These are phyloP conservation scores for Ptychochromis oligacanthus DNA, from an alignment of 2,113 vertebrate genomes.

Conservation along the genomic window DNA sequence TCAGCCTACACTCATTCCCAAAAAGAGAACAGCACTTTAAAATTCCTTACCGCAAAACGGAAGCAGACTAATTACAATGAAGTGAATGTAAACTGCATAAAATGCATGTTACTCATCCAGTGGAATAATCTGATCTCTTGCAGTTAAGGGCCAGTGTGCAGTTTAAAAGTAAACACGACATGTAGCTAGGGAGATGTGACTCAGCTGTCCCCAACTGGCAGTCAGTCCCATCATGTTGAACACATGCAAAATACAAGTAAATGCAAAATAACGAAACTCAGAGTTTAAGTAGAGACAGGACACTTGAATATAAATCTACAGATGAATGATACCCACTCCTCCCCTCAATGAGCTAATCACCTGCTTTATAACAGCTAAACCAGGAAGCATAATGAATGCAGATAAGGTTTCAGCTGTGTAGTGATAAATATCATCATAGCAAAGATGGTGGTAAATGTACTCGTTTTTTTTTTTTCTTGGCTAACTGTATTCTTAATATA, in stretches of 20 bases:
- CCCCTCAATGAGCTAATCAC: too few species aligned
- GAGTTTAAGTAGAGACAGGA: rapidly evolving
- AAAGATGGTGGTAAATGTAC: too few species aligned
- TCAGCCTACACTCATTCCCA: not conserved
- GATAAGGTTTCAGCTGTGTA: too few species aligned
- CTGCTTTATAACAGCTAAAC: too few species aligned
- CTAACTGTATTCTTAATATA: too few species aligned
- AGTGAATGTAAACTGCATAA: slow-evolving; percentile 7
- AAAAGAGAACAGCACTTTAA: not conserved
- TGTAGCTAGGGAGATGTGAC: not conserved
- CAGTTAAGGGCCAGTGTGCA: not conserved
- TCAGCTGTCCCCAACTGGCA: not conserved
- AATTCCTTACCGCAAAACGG: not conserved
- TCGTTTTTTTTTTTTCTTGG: too few species aligned
- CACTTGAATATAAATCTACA: too few species aligned
- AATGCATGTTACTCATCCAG: rapidly evolving
- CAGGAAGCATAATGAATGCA: too few species aligned
- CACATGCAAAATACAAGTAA: not conserved
- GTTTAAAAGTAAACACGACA: not conserved
- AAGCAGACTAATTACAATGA: slow-evolving; percentile 24
- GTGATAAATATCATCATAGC: too few species aligned
- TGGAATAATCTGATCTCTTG: not conserved
- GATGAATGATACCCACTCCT: too few species aligned
- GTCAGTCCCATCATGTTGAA: not conserved
- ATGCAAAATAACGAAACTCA: rapidly evolving